Evolutionary conservation across 2,797 vertebrate genomes (phyloP).

Genomic region (Chloroceryle amazona): DNA sequence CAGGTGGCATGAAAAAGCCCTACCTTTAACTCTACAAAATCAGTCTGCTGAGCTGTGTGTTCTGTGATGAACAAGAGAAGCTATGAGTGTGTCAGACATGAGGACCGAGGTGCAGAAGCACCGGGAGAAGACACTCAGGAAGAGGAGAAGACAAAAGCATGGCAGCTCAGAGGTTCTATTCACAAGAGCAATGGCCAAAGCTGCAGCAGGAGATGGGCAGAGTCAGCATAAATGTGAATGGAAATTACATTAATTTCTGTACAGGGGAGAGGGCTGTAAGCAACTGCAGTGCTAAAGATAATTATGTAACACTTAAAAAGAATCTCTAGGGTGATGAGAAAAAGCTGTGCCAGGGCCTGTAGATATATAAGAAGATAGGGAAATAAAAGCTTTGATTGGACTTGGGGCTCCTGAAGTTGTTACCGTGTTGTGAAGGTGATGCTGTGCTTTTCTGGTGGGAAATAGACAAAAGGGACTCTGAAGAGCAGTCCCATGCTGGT

Average conservation of each 20-base stretch:
- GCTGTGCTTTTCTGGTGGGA: not conserved
- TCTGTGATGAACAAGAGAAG: not conserved
- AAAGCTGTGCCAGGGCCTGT: not conserved
- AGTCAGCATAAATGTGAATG: not conserved
- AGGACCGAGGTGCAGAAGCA: not conserved
- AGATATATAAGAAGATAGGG: not conserved
- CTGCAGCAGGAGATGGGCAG: not conserved
- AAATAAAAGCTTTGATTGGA: not conserved
- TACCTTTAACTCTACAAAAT: not conserved
- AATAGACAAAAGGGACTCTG: not conserved
- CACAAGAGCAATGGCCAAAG: not conserved
- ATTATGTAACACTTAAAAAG: not conserved
- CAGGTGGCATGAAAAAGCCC: not conserved
- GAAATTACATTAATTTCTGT: slow-evolving; percentile 25
- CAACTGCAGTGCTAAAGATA: not conserved
- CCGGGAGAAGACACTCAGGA: not conserved
- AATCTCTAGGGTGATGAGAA: not conserved
- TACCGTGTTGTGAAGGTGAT: not conserved
- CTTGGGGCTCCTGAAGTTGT: not conserved
- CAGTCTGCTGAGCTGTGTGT: not conserved
- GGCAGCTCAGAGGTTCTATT: not conserved
- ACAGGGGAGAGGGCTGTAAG: not conserved
- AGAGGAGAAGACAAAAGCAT: not conserved
- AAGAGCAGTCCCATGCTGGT: rapidly evolving
- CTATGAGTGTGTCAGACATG: not conserved